Conservation (phyloP, 2,797 vertebrate genomes). For the Pangasius djambal region DNA sequence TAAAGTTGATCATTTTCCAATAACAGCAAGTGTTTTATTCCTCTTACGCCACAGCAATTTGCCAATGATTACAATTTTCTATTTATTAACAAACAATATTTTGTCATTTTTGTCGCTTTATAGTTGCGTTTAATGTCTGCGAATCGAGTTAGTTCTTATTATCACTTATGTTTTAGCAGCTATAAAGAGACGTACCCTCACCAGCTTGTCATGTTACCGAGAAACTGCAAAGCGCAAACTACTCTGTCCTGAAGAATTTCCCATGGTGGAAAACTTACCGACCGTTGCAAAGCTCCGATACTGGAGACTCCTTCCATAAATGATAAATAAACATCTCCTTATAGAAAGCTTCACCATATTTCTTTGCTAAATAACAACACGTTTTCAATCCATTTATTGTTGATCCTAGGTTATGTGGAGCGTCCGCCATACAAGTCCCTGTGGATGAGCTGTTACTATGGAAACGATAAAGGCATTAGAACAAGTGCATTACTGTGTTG, state of each 20-base stretch:
- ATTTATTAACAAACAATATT: not conserved
- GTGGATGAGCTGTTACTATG: not conserved
- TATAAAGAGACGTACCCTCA: not conserved
- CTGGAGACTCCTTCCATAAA: not conserved
- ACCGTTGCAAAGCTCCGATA: not conserved
- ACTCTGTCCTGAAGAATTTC: not conserved
- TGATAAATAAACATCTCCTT: not conserved
- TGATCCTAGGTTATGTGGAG: not conserved
- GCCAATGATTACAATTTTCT: not conserved
- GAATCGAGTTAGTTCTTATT: not conserved
- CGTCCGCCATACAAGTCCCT: not conserved
- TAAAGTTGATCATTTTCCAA: not conserved
- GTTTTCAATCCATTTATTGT: not conserved
- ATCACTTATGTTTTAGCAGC: not conserved
- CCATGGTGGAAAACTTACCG: not conserved
- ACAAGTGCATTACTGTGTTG: not conserved
- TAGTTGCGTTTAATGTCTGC: not conserved
- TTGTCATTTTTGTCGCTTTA: not conserved
- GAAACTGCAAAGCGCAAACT: not conserved
- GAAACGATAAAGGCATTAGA: too few relatives aligned
- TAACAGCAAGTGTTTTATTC: not conserved
- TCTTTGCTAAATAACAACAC: not conserved
- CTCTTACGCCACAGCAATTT: not conserved
- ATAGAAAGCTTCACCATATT: not conserved
- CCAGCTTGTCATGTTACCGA: not conserved